Conservation (phyloP, 2,113 vertebrate genomes). For the Oreochromis aureus region DNA sequence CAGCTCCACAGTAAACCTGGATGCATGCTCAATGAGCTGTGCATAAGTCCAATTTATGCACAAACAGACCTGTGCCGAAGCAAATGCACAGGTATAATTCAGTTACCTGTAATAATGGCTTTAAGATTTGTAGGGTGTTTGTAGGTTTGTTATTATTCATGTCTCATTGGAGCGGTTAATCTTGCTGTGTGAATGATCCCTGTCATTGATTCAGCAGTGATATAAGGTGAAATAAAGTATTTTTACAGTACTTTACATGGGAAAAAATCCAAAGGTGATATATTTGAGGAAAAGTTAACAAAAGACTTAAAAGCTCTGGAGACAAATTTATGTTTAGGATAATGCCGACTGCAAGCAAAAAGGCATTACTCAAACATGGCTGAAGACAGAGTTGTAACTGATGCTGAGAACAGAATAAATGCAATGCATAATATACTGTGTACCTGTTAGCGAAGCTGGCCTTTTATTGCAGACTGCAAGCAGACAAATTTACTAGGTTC, state of each 20-base stretch:
- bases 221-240: neutral
- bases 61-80: neutral
- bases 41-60: neutral
- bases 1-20: neutral
- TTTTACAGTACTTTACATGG: neutral
- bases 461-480: neutral
- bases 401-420: neutral
- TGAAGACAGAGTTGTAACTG: neutral
- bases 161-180: neutral
- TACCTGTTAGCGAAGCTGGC: neutral
- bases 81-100: neutral
- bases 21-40: neutral
- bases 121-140: neutral
- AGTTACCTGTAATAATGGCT: neutral
- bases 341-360: neutral
- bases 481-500: neutral
- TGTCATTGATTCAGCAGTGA: neutral
- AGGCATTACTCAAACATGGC: neutral
- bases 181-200: neutral
- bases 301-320: neutral
- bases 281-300: neutral
- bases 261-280: neutral
- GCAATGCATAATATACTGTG: neutral
- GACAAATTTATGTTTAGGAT: neutral
- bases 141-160: neutral